Evolutionary conservation across 2,113 vertebrate genomes (phyloP).

Genomic region (Chionis minor): DNA sequence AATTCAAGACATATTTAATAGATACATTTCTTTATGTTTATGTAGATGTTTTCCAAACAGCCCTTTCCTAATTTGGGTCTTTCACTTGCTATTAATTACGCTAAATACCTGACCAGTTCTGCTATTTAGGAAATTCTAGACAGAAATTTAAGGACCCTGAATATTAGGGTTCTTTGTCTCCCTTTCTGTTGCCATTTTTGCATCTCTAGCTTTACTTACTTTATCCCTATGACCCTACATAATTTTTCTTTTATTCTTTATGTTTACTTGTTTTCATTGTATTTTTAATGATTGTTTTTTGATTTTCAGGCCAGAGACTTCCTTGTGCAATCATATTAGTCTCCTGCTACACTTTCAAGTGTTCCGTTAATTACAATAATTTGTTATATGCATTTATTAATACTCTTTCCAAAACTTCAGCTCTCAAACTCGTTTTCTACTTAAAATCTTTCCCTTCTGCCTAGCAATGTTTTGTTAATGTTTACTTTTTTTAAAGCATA

Average conservation of each 20-base stretch:
- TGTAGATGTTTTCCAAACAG: not conserved
- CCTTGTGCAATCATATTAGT: not conserved
- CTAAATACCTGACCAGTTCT: not conserved
- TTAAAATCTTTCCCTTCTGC: not conserved
- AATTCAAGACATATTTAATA: not conserved
- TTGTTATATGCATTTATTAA: slow-evolving; percentile 11
- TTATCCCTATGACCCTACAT: not conserved
- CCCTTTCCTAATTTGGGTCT: not conserved
- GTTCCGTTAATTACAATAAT: slow-evolving; percentile 24
- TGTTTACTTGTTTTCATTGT: not conserved
- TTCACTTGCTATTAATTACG: not conserved
- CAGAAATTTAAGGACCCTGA: not conserved
- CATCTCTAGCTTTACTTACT: not conserved
- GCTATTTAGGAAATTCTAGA: not conserved
- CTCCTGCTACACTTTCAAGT: not conserved
- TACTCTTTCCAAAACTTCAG: not conserved
- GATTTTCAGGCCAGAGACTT: not conserved
- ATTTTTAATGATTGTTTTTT: not conserved
- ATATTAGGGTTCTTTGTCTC: not conserved
- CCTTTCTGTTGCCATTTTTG: not conserved
- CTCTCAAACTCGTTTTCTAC: not conserved
- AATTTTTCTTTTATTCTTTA: not conserved
- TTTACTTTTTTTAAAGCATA: not conserved
- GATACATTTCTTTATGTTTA: not conserved
- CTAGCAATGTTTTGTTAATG: not conserved